A percentile compares a stretch with the other conserved stretches of the same genome.
Conservation (phyloP, 2,888 invertebrate species). For the Trypoxylon attenuatum region DNA sequence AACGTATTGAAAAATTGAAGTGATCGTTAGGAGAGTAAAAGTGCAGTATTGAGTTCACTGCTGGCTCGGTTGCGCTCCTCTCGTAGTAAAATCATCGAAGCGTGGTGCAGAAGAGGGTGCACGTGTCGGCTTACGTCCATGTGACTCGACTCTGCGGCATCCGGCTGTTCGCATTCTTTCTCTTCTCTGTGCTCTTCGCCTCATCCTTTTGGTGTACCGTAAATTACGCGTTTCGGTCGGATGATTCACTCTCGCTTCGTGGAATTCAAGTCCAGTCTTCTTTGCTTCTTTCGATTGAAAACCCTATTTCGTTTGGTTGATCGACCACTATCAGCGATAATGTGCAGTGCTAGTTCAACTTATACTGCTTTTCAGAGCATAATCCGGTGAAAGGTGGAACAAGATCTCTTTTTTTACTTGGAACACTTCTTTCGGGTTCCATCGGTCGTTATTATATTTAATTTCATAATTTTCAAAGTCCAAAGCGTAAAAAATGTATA, state of each 20-base stretch:
- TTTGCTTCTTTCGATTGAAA: neutral
- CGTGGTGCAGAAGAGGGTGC: constrained; percentile 55
- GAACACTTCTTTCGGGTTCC: no score
- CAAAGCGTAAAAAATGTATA: no score
- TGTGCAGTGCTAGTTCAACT: no score
- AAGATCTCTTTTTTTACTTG: no score
- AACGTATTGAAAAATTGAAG: constrained; percentile 16
- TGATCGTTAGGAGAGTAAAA: neutral
- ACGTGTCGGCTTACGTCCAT: constrained; percentile 57
- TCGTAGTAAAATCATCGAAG: constrained; percentile 56
- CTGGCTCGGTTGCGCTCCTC: constrained; percentile 26
- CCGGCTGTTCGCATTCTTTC: constrained; percentile 66
- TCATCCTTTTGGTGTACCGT: constrained; percentile 51
- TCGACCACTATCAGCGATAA: no score
- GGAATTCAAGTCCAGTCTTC: constrained; percentile 22
- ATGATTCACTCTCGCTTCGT: constrained; percentile 34
- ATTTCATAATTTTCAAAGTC: no score
- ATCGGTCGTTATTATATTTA: no score
- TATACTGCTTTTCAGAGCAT: no score
- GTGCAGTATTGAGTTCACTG: neutral
- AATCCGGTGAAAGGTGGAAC: no score
- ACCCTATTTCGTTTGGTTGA: no score
- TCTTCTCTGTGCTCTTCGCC: constrained; percentile 53
- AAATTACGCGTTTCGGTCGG: constrained; percentile 30
- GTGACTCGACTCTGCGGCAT: constrained; percentile 60